Evolutionary conservation across 2,797 vertebrate genomes (phyloP), one percentile per base, ranked within the genome.

Genomic region (Clarias pachynema): DNA sequence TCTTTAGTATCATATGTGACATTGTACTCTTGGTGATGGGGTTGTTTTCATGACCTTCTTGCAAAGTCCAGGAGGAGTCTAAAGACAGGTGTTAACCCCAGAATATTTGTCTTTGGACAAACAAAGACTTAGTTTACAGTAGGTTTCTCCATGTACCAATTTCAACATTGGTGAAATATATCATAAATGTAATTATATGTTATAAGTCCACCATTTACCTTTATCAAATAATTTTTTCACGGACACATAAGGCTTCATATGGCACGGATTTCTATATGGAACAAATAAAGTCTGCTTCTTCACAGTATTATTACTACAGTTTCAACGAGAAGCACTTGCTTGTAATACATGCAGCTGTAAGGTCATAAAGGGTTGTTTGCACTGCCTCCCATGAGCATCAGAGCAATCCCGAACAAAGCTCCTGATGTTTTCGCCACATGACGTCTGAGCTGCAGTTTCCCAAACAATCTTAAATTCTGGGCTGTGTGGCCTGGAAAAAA

Each of bases 1-100:
- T 87, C 95, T 93, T 96, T 95, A 77, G 94, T 95, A 94, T 96
- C 95, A 86, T 95, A 95, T 96, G 91, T 69, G 95, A 94, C 18
- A 94, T 94, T 77, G 95, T 93, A 4, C 53, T 60, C 34, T 56
- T 80, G 44, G 26, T 94, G 93, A 0, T 94, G 72, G 49, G 93
- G 57, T 60, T 60, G 89, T 89, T 86, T 92, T 90, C 89, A 90
- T 91, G 56, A 91, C 90, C 88, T 92, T 91, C 81, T 91, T 92
- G 0, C 92, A 91, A 88, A 91, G 89, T 16, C 89, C 89, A 2
- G 94, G 93, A 15, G 93, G 93, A 1, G 92, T 94, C 78, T 93
- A 91, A 22, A 92, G 91, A 49, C 14, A 73, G 40, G 12, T 53
- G 40, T 49, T 49, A 73, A 73, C 0, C 91, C 93, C 91, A 0